Percentiles rank a stretch among this genome's conserved stretches.
Evolutionary conservation across 2,797 vertebrate genomes (phyloP).

Genomic region (Pteronotus mesoamericanus): DNA sequence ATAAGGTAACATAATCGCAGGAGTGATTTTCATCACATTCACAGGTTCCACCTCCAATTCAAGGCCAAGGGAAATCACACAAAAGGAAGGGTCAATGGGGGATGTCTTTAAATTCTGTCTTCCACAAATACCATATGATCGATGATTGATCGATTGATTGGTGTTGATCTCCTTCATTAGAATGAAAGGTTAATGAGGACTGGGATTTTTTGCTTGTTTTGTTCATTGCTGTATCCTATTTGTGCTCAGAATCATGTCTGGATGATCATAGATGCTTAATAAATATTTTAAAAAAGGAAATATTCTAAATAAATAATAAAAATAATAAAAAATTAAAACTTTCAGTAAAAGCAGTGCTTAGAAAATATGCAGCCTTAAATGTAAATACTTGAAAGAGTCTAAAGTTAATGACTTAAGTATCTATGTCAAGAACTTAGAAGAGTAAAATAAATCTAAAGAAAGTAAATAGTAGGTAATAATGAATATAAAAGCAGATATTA

Average conservation of each 20-base stretch:
- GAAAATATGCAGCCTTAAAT: background rate
- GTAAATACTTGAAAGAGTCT: background rate
- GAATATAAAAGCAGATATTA: background rate
- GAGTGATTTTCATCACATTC: background rate
- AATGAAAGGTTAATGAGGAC: background rate
- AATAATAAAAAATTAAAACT: background rate
- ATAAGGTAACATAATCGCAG: background rate
- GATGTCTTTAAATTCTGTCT: background rate
- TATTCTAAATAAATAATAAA: background rate
- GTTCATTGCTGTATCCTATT: background rate
- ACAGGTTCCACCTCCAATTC: background rate
- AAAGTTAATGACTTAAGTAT: background rate
- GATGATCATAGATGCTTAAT: background rate
- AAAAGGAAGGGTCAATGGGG: background rate
- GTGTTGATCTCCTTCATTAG: background rate
- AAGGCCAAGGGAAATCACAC: background rate
- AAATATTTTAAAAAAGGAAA: no score
- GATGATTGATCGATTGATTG: background rate
- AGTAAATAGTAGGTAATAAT: background rate
- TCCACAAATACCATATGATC: background rate
- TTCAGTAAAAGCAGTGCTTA: background rate
- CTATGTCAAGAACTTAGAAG: background rate
- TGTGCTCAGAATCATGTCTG: background rate
- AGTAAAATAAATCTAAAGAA: conserved; percentile 3
- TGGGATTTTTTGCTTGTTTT: background rate